Conservation (phyloP, 2,113 vertebrate genomes). For the Delphinapterus leucas region DNA sequence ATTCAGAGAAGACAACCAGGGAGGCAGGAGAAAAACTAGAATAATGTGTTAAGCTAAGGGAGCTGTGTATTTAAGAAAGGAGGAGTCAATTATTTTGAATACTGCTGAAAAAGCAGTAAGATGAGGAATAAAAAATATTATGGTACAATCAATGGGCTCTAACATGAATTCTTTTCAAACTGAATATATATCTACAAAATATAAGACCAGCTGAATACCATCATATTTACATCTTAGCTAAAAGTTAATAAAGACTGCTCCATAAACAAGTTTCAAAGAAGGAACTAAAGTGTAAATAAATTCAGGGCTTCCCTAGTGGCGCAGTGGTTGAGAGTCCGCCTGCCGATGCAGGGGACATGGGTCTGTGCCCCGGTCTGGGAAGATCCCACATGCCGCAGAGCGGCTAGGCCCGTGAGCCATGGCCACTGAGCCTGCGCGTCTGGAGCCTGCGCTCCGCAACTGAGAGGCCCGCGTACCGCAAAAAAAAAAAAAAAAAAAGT, state of each 20-base stretch:
- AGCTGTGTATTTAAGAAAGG: neutral
- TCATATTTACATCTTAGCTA: neutral
- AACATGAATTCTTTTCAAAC: constrained; percentile 6
- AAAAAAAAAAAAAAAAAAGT: neutral
- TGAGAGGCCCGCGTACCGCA: no score
- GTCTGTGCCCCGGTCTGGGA: no score
- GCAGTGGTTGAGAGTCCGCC: no score
- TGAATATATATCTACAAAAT: neutral
- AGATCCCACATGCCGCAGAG: no score
- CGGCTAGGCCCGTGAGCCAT: no score
- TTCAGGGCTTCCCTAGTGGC: neutral
- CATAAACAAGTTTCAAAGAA: neutral
- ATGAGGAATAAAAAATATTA: constrained; percentile 2
- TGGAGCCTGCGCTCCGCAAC: no score
- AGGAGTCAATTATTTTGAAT: neutral
- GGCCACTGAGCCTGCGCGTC: no score
- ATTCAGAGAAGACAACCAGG: neutral
- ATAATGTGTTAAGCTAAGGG: neutral
- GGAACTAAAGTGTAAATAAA: neutral
- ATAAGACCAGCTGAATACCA: neutral
- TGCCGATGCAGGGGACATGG: no score
- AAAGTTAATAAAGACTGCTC: constrained; percentile 9
- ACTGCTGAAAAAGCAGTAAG: neutral
- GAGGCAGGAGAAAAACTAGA: neutral
- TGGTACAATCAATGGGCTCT: neutral